phyloP scores from a whole-genome alignment of 2,113 vertebrate species.

The Macquaria ambigua region DNA sequence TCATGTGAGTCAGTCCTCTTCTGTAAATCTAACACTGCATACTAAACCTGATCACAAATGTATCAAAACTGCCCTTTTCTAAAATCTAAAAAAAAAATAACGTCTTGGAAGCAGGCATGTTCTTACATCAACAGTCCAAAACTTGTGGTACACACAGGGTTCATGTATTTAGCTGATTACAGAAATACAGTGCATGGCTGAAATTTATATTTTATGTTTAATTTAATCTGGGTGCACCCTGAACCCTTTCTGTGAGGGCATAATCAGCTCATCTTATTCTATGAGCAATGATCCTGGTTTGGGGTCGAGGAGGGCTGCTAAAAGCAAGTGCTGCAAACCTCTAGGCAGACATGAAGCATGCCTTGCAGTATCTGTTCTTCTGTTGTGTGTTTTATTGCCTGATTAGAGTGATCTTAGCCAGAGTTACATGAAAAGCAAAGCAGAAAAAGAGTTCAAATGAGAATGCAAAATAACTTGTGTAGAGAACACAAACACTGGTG shows the following conservation, averaged over 20 bases:
- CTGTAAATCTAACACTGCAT: neutral
- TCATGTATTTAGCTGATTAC: neutral
- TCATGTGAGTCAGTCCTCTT: neutral
- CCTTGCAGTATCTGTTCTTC: neutral
- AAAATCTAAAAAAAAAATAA: neutral
- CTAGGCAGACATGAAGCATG: neutral
- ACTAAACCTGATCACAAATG: neutral
- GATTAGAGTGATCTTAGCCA: constrained; percentile 3
- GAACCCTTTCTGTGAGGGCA: neutral
- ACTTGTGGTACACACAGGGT: neutral
- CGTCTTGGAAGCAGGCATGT: neutral
- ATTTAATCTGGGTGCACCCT: neutral
- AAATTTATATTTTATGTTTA: constrained; percentile 6
- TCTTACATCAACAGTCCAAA: neutral
- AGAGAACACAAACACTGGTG: neutral
- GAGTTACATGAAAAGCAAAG: neutral
- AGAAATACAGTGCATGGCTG: neutral
- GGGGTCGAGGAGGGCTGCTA: neutral
- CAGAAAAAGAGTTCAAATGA: neutral
- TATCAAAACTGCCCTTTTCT: neutral
- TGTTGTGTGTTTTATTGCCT: neutral
- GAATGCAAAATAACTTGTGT: neutral
- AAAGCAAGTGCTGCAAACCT: neutral
- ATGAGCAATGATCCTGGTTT: constrained; percentile 1
- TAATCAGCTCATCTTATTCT: neutral